A percentile compares a stretch with the other conserved stretches of the same genome.
These are phyloP conservation scores for Cromileptes altivelis DNA, from an alignment of 2,113 vertebrate genomes.

Conservation along the genomic window DNA sequence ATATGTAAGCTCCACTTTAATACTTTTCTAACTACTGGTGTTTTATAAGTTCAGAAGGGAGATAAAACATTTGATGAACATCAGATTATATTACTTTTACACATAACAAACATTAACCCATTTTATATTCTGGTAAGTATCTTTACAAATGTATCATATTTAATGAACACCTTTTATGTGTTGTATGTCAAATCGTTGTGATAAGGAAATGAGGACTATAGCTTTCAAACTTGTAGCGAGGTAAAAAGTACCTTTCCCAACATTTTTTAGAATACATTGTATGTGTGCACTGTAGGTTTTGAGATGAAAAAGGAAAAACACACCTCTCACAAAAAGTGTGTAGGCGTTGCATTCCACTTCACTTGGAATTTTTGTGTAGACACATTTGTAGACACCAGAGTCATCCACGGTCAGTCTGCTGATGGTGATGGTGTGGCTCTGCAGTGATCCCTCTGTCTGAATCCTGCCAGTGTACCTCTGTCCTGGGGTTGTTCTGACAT, in stretches of 20 bases:
- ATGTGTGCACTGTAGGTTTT: not conserved
- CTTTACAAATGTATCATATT: not conserved
- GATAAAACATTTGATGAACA: not conserved
- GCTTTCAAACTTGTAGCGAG: not conserved
- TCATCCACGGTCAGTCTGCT: constrained; percentile 33
- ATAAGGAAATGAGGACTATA: not conserved
- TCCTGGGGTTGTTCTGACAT: not conserved
- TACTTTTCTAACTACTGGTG: not conserved
- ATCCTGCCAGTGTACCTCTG: accelerated
- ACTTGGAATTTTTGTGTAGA: accelerated
- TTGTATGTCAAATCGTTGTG: too few relatives aligned
- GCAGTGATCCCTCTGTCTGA: accelerated
- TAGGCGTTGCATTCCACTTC: accelerated
- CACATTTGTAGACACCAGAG: constrained; percentile 57
- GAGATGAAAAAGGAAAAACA: not conserved
- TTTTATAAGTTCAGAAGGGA: not conserved
- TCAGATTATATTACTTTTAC: not conserved
- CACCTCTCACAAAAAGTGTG: constrained; percentile 39
- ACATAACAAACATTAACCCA: not conserved
- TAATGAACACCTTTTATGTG: not conserved
- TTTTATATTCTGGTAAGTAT: not conserved
- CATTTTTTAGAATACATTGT: not conserved
- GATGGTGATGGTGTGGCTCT: constrained; percentile 38
- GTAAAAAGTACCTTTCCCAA: not conserved
- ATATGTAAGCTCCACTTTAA: not conserved